Percentiles rank a stretch among this genome's conserved stretches.
These are phyloP conservation scores for Pollenia labialis DNA, from an alignment of 2,888 invertebrate genomes.

Conservation along the genomic window DNA sequence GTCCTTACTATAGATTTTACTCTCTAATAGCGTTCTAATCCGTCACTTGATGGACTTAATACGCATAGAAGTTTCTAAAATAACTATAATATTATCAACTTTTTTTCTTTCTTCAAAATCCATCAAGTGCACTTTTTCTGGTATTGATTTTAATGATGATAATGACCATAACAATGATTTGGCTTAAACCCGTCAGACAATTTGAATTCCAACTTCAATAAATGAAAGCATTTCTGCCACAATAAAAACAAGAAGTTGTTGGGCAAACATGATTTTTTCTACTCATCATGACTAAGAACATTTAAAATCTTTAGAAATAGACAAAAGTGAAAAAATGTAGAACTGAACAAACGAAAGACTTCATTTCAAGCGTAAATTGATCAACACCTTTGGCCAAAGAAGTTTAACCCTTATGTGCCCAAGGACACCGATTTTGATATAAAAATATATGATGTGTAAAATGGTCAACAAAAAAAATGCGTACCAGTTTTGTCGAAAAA, in stretches of 20 bases:
- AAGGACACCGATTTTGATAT: too few relatives aligned
- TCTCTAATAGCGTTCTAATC: constrained; percentile 49
- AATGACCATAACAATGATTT: constrained; percentile 48
- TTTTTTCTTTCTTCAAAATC: constrained; percentile 10
- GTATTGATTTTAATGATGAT: constrained; percentile 42
- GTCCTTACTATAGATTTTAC: background rate
- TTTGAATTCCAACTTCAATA: constrained; percentile 30
- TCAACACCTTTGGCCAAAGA: constrained; percentile 26
- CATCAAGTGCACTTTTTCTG: constrained; percentile 37
- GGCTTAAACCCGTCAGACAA: background rate
- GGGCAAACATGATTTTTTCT: background rate
- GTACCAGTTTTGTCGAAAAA: too few relatives aligned
- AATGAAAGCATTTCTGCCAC: background rate
- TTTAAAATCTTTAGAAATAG: background rate
- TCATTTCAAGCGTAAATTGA: constrained; percentile 45
- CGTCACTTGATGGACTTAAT: constrained; percentile 63
- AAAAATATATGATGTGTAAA: too few relatives aligned
- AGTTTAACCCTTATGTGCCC: too few relatives aligned
- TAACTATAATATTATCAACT: background rate
- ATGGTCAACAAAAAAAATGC: too few relatives aligned
- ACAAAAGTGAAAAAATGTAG: background rate
- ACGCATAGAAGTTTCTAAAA: constrained; percentile 4
- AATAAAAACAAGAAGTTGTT: constrained; percentile 5
- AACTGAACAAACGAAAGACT: constrained; percentile 20
- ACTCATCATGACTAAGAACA: constrained; percentile 56